Percentiles rank a stretch among this genome's conserved stretches.
Conservation (phyloP, 2,888 invertebrate genomes). For the Empis livida region DNA sequence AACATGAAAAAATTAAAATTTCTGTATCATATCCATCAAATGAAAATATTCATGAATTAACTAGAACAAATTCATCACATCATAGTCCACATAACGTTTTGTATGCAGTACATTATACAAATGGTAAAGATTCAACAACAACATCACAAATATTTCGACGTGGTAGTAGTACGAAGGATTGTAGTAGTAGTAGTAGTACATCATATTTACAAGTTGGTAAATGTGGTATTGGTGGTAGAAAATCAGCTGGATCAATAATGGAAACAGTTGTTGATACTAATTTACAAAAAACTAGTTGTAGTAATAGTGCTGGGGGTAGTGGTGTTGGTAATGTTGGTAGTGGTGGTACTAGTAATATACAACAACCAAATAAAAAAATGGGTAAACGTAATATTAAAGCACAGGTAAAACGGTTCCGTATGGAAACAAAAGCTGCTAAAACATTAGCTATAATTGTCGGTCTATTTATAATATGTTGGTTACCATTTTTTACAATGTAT, state of each 20-base stretch:
- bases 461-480: constrained; percentile 93
- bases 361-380: constrained; percentile 48
- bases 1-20: constrained; percentile 71
- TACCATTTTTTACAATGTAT: constrained; percentile 94
- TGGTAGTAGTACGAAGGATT: constrained; percentile 13
- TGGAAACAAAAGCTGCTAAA: constrained; percentile 96
- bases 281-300: background rate
- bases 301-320: constrained; percentile 13
- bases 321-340: constrained; percentile 4
- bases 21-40: constrained; percentile 75
- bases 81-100: constrained; percentile 33
- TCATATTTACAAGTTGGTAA: constrained; percentile 46
- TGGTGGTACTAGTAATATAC: constrained; percentile 15
- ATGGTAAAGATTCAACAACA: constrained; percentile 50
- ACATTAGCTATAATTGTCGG: constrained; percentile 95
- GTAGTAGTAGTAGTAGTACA: constrained; percentile 29
- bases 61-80: constrained; percentile 19
- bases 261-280: background rate
- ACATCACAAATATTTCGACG: constrained; percentile 37
- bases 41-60: constrained; percentile 45
- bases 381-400: constrained; percentile 83
- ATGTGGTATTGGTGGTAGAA: background rate
- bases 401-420: constrained; percentile 79
- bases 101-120: constrained; percentile 58
- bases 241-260: background rate